phyloP scores from a whole-genome alignment of 2,888 invertebrate genomes.

The Drosophila aldrichi region DNA sequence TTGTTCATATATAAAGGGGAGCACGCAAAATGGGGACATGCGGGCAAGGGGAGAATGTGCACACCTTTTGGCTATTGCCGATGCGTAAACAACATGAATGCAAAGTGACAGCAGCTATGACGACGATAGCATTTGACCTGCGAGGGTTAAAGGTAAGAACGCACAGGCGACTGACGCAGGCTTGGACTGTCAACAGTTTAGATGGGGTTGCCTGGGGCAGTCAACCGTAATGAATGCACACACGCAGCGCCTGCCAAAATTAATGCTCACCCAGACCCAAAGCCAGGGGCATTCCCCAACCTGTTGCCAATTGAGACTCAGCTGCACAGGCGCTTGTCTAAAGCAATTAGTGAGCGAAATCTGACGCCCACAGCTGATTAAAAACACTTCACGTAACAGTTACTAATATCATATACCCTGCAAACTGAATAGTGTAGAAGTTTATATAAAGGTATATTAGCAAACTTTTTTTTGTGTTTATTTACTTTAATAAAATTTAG shows the following conservation, averaged over 20 bases:
- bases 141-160: conserved; percentile 34
- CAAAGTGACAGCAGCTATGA: conserved; percentile 71
- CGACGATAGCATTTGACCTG: conserved; percentile 53
- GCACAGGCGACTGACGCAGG: conserved; percentile 29
- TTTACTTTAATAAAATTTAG: background rate
- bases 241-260: conserved; percentile 46
- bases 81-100: conserved; percentile 73
- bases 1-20: background rate
- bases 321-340: conserved; percentile 46
- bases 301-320: conserved; percentile 64
- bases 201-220: conserved; percentile 31
- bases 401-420: conserved; percentile 25
- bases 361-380: conserved; percentile 30
- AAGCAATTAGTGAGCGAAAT: conserved; percentile 63
- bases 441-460: no score
- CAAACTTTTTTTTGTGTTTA: background rate
- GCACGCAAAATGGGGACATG: background rate
- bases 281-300: conserved; percentile 39
- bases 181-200: conserved; percentile 22
- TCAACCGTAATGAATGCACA: conserved; percentile 58
- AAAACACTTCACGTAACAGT: background rate
- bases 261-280: conserved; percentile 34
- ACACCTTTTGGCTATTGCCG: conserved; percentile 56
- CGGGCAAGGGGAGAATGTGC: conserved; percentile 1
- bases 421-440: background rate